Base-by-base conservation (phyloP, 35 echinoderm and acorn worm species). In the Diadema setosum region DNA sequence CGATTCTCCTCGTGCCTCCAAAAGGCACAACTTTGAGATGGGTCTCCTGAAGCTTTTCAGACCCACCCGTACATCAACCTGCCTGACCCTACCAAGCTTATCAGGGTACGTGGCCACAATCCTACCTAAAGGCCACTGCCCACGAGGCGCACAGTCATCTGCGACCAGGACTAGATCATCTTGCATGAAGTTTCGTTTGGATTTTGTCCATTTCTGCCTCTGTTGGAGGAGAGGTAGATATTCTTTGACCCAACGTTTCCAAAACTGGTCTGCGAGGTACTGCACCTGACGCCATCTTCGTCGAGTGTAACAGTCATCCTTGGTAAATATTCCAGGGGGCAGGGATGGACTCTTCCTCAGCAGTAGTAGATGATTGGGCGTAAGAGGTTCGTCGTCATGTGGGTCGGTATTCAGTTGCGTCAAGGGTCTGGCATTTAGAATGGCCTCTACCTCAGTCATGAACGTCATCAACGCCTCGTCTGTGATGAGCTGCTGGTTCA, bases 361-460 rank as follows among this genome's bases (percentile, higher is more conserved):
- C 50, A 64, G 7, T 7, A 90, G 29, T 29, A 90, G 52, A 34
- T 83, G 75, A 42, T 65, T 90, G 0, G 75, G 87, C 1, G 87
- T 89, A 2, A 82, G 55, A 12, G 87, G 87, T 58, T 83, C 30
- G 7, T 36, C 48, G 48, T 89, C 76, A 23, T 8, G 57, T 57
- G 87, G 48, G 40, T 81, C 87, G 26, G 39, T 27, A 24, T 50
- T 82, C 3, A 87, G 20, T 12, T 18, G 23, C 3, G 85, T 89
- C 1, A 89, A 52, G n/a, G 87, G 87, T 31, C 70, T 89, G 14
- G 45, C 33, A 61, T 89, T 89, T 20, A 52, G 65, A 50, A 82
- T 43, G 21, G 9, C 65, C 34, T 73, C 65, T 26, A 81, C 75
- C 25, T 81, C 75, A 8, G 29, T 14, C 75, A 81, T 81, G 17